phyloP scores from a whole-genome alignment of 2,113 vertebrate species.

The Rattus rattus region DNA sequence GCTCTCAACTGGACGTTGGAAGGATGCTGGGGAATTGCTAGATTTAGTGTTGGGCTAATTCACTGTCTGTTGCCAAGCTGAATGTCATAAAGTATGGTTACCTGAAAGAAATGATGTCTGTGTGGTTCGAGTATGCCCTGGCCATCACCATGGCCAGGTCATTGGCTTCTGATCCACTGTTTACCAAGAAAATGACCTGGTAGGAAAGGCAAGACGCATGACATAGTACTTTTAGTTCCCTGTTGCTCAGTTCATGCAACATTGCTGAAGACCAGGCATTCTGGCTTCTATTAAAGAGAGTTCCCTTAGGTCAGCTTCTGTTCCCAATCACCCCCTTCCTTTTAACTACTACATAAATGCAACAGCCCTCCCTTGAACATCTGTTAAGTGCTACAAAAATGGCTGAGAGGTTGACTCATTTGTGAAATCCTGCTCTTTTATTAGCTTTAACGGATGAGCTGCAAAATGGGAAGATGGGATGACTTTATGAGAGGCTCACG shows the following conservation, averaged over 20 bases:
- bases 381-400: not conserved
- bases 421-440: not conserved
- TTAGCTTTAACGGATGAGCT: conserved; percentile 17
- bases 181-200: conserved; percentile 94
- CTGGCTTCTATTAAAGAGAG: not conserved
- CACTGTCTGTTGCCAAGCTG: not conserved
- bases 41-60: not conserved
- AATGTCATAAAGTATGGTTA: conserved; percentile 74
- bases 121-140: conserved; percentile 90
- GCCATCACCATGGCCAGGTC: conserved; percentile 96
- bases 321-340: not conserved
- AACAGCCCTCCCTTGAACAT: not conserved
- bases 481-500: not conserved
- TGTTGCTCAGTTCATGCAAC: not conserved
- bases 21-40: not conserved
- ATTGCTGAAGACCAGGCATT: not conserved
- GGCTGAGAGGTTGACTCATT: not conserved
- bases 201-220: not conserved
- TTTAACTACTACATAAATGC: not conserved
- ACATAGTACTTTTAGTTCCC: not conserved
- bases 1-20: conserved; percentile 2
- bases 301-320: not conserved
- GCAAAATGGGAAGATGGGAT: not conserved
- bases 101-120: conserved; percentile 94
- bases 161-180: conserved; percentile 97